Evolutionary conservation across 1,140 invertebrate species (phyloP).

Genomic region (Drosophila sucinea): DNA sequence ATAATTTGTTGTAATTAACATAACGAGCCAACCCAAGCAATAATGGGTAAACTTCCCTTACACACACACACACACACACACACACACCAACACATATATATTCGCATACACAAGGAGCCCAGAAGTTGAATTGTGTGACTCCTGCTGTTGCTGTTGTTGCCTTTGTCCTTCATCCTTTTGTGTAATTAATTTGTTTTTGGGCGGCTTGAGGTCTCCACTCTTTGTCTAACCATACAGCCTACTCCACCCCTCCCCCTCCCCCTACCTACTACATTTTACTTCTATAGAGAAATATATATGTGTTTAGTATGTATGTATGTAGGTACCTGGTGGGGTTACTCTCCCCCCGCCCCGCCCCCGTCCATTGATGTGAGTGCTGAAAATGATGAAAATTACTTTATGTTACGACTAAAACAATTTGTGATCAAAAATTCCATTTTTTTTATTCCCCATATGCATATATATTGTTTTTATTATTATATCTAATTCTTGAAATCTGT

Average conservation of each 20-base stretch:
- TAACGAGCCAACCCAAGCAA: conserved; percentile 77
- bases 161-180: conserved; percentile 60
- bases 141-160: conserved; percentile 41
- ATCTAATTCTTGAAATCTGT: conserved; percentile 31
- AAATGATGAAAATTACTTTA: conserved; percentile 63
- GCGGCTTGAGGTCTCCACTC: conserved; percentile 16
- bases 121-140: conserved; percentile 47
- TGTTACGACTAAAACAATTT: conserved; percentile 21
- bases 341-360: not conserved
- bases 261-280: not conserved
- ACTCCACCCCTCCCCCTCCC: not conserved
- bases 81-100: conserved; percentile 19
- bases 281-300: conserved; percentile 2
- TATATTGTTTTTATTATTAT: not conserved
- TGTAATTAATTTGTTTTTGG: conserved; percentile 77
- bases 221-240: not conserved
- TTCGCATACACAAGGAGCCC: conserved; percentile 20
- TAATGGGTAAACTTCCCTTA: conserved; percentile 63
- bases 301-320: not conserved
- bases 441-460: conserved; percentile 2
- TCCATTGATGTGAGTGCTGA: conserved; percentile 14
- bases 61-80: conserved; percentile 25
- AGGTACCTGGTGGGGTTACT: not conserved
- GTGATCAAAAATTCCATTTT: conserved; percentile 32
- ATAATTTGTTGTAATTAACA: conserved; percentile 82